Conservation (phyloP, 2,797 vertebrate genomes). For the Lagodon rhomboides region DNA sequence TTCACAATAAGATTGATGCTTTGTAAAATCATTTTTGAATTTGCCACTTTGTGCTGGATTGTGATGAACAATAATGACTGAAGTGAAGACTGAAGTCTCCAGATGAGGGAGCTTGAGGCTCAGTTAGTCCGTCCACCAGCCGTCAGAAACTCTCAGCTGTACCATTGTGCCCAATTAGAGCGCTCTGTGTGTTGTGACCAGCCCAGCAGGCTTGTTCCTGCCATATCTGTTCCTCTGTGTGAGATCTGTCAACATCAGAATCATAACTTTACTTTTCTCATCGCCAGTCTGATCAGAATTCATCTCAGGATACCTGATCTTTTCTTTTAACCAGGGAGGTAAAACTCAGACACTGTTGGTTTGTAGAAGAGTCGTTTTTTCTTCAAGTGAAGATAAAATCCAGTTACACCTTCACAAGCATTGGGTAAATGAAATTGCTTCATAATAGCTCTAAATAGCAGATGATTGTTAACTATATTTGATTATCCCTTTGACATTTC, state of each 20-base stretch:
- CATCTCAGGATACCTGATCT: no score
- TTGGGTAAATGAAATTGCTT: not conserved
- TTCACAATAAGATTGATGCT: conserved; percentile 1
- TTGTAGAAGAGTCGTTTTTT: not conserved
- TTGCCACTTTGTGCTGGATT: conserved; percentile 4
- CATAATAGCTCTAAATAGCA: not conserved
- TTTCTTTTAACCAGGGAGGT: not conserved
- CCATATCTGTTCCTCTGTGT: conserved; percentile 24
- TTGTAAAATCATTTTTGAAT: not conserved
- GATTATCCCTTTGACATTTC: conserved; percentile 21
- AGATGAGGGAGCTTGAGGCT: conserved; percentile 78
- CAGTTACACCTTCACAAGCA: not conserved
- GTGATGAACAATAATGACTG: conserved; percentile 3
- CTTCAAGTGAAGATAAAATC: not conserved
- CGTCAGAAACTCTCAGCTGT: conserved; percentile 16
- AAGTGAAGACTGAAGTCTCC: conserved; percentile 52
- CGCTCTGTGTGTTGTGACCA: conserved; percentile 6
- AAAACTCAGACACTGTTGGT: not conserved
- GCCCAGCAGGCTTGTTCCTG: conserved; percentile 31
- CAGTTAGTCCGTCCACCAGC: conserved; percentile 31
- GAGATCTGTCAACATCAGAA: conserved; percentile 23
- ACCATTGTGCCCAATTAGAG: conserved; percentile 50
- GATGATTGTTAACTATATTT: not conserved
- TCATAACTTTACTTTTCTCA: not conserved
- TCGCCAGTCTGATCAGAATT: not conserved